Conservation (phyloP, 1,140 invertebrate species). For the Penaeus indicus region DNA sequence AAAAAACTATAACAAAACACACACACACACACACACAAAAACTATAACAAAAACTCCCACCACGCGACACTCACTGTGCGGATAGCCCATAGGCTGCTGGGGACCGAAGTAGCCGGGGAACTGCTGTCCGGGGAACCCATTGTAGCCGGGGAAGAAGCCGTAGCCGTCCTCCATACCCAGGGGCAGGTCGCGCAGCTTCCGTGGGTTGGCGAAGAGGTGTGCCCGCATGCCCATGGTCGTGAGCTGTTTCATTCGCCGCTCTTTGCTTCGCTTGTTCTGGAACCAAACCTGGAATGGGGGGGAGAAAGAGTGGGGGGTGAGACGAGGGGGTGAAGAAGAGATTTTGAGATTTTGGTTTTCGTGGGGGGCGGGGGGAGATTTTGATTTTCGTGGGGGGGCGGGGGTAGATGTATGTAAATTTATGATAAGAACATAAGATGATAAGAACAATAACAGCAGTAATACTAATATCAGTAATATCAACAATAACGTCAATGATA, state of each 20-base stretch:
- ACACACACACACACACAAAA: no score
- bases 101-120: conserved; percentile 66
- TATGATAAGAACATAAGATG: neutral
- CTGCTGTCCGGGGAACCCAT: conserved; percentile 65
- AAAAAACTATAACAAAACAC: no score
- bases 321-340: no score
- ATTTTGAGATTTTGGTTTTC: no score
- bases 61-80: conserved; percentile 55
- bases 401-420: neutral
- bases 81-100: conserved; percentile 65
- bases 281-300: conserved; percentile 74
- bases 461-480: no score
- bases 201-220: conserved; percentile 83
- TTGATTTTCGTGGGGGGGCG: no score
- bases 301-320: neutral
- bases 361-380: neutral
- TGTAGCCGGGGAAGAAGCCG: conserved; percentile 65
- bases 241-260: conserved; percentile 82
- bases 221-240: conserved; percentile 84
- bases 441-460: no score
- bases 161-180: conserved; percentile 70
- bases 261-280: conserved; percentile 76
- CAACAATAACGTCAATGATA: no score
- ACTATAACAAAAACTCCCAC: neutral
- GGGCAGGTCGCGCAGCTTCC: conserved; percentile 91